Conservation (phyloP, 1,140 invertebrate genomes). For the Coelopa frigida region DNA sequence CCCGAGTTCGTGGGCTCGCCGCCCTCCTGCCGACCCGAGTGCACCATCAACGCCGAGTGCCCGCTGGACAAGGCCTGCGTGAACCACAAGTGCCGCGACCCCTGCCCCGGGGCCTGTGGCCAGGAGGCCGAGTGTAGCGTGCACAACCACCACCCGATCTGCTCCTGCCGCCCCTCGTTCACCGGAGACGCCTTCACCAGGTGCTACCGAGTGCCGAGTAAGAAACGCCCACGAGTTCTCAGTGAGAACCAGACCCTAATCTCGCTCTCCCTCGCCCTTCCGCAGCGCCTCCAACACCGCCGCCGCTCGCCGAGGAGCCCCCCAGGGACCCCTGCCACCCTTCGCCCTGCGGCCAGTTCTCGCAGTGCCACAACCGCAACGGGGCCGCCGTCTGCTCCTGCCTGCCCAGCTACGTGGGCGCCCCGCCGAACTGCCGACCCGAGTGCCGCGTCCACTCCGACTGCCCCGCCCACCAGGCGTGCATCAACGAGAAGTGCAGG, state of each 20-base stretch:
- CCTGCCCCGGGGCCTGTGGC: slow-evolving; percentile 71
- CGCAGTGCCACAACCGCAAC: slow-evolving; percentile 60
- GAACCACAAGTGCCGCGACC: slow-evolving; percentile 73
- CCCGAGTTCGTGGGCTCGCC: slow-evolving; percentile 63
- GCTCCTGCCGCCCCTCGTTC: slow-evolving; percentile 63
- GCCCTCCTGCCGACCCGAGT: slow-evolving; percentile 69
- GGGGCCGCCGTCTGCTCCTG: slow-evolving; percentile 72
- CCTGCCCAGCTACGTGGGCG: slow-evolving; percentile 60
- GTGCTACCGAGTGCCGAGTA: slow-evolving; percentile 54
- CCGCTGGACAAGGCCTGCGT: slow-evolving; percentile 66
- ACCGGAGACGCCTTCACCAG: slow-evolving; percentile 73
- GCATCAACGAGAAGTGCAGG: slow-evolving; percentile 71
- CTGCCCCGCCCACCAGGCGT: slow-evolving; percentile 60
- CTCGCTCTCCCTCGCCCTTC: slow-evolving; percentile 19
- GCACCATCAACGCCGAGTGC: slow-evolving; percentile 71
- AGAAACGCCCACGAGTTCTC: slow-evolving; percentile 22
- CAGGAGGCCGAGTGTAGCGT: slow-evolving; percentile 69
- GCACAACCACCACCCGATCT: slow-evolving; percentile 72
- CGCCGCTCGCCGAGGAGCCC: slow-evolving; percentile 21
- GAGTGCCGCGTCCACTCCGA: slow-evolving; percentile 66
- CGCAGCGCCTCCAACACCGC: slow-evolving; percentile 42
- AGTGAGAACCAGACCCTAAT: slow-evolving; percentile 22
- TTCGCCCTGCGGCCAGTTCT: slow-evolving; percentile 62
- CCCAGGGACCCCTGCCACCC: slow-evolving; percentile 51
- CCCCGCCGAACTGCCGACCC: slow-evolving; percentile 60